Percentiles rank a stretch among this genome's conserved stretches.
Conservation (phyloP, 2,797 vertebrate species). For the Muscicapa comitata region DNA sequence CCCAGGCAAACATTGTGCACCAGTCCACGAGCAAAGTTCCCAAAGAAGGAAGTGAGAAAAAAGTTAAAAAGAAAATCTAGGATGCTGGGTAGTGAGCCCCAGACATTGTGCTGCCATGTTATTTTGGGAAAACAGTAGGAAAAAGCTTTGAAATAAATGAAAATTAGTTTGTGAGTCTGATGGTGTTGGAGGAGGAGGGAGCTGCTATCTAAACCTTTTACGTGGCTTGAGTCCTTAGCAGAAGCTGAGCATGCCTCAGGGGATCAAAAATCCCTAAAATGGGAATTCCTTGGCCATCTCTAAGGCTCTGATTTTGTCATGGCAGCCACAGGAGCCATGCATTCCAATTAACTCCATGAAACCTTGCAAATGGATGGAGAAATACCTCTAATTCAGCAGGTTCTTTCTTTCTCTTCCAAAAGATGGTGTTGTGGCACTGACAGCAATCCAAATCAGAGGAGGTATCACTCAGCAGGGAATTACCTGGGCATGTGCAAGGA, state of each 20-base stretch:
- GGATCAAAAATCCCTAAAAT: constrained; percentile 42
- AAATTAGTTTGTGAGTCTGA: not conserved
- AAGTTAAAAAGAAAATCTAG: not conserved
- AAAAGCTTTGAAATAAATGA: rapidly evolving
- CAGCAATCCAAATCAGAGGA: constrained; percentile 2
- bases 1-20: not conserved
- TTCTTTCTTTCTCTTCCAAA: not conserved
- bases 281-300: constrained; percentile 21
- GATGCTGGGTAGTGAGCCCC: not conserved
- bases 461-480: constrained; percentile 28
- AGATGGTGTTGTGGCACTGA: not conserved
- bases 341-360: constrained; percentile 30
- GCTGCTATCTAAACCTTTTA: not conserved
- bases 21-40: not conserved
- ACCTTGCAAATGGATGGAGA: constrained; percentile 44
- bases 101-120: rapidly evolving
- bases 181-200: not conserved
- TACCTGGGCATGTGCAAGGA: not conserved
- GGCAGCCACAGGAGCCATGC: not conserved
- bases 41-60: not conserved
- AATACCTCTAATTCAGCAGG: not conserved
- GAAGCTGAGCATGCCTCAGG: not conserved
- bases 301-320: constrained; percentile 1
- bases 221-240: not conserved
- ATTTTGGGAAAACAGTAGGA: not conserved